Percentiles rank a stretch among this genome's conserved stretches.
phyloP scores from a whole-genome alignment of 2,888 invertebrate species.

The Thera britannica region DNA sequence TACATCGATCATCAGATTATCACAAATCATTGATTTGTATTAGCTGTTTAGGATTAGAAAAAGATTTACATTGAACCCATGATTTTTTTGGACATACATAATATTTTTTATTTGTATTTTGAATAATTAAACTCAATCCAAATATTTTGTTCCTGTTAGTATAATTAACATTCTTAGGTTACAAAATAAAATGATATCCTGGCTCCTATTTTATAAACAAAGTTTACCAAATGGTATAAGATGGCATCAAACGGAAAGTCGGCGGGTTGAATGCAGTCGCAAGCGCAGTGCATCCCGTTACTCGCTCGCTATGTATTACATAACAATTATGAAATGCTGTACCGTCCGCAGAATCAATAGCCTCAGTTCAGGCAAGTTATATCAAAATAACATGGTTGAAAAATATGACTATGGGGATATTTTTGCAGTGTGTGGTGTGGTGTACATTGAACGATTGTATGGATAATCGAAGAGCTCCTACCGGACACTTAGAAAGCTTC shows the following conservation, averaged over 20 bases:
- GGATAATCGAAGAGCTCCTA: no score
- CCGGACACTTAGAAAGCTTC: no score
- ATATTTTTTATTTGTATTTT: no score
- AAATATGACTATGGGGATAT: no score
- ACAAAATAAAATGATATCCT: background rate
- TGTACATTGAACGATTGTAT: no score
- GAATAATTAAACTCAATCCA: background rate
- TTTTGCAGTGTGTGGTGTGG: no score
- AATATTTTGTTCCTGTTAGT: background rate
- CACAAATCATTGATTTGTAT: no score
- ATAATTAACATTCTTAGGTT: background rate
- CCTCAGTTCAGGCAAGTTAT: background rate
- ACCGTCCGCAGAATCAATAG: slow-evolving; percentile 45
- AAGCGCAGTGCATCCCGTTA: slow-evolving; percentile 75
- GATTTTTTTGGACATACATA: no score
- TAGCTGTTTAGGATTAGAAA: no score
- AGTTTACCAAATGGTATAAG: slow-evolving; percentile 33
- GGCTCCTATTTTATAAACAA: slow-evolving; percentile 14
- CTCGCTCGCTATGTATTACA: slow-evolving; percentile 59
- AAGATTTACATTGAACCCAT: no score
- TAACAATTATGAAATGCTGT: slow-evolving; percentile 61
- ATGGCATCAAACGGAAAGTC: slow-evolving; percentile 49
- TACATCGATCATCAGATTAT: no score
- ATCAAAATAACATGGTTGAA: no score
- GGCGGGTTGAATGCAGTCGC: slow-evolving; percentile 50